Conservation (phyloP, 1,140 invertebrate species). For the Cotesia vestalis region DNA sequence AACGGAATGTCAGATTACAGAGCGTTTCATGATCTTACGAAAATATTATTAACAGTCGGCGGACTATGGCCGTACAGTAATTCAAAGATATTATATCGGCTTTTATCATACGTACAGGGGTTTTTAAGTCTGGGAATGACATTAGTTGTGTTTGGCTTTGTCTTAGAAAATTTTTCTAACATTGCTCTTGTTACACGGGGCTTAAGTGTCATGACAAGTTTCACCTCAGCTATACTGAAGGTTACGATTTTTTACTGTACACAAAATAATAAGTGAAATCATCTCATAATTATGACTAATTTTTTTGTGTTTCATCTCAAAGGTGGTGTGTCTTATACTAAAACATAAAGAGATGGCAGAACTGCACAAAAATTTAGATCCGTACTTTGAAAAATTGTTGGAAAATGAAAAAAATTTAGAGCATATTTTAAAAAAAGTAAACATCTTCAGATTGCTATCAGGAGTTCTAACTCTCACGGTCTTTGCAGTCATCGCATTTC, state of each 20-base stretch:
- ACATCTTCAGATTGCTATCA: constrained; percentile 15
- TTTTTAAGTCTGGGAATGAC: no score
- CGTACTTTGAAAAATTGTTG: neutral
- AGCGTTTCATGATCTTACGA: no score
- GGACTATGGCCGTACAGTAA: no score
- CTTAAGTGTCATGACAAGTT: constrained; percentile 2
- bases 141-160: neutral
- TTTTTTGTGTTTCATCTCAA: neutral
- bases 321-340: constrained; percentile 5
- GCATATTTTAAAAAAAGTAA: neutral
- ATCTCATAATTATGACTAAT: no score
- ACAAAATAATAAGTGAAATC: no score
- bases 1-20: no score
- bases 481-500: neutral
- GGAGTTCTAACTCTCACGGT: constrained; percentile 19
- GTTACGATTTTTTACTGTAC: neutral
- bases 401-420: neutral
- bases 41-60: no score
- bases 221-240: neutral
- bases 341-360: neutral
- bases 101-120: no score
- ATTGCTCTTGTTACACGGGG: constrained; percentile 7
- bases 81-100: no score
- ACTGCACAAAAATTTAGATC: constrained; percentile 4
- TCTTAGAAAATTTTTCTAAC: neutral